Evolutionary conservation across 2,113 vertebrate genomes (phyloP).

Genomic region (Nyctibius bracteatus): DNA sequence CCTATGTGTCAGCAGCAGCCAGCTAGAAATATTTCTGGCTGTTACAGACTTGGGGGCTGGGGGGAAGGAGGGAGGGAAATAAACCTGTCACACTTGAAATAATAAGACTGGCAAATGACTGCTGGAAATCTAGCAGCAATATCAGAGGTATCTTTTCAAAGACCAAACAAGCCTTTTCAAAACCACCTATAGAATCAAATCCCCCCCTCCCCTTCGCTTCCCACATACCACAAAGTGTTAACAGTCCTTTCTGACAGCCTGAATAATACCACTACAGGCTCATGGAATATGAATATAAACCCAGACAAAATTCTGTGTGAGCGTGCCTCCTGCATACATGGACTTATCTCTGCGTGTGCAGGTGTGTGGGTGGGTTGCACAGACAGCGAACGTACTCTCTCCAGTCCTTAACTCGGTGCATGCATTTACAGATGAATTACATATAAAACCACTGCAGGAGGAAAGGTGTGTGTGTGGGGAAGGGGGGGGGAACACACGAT

Average conservation of each 20-base stretch:
- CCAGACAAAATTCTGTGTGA: background rate
- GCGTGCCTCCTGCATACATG: background rate
- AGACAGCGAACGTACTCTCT: background rate
- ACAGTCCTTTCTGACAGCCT: constrained; percentile 1
- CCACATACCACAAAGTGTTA: constrained; percentile 42
- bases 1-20: constrained; percentile 61
- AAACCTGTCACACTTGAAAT: constrained; percentile 68
- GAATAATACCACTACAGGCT: background rate
- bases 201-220: background rate
- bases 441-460: background rate
- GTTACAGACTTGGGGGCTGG: constrained; percentile 48
- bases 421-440: background rate
- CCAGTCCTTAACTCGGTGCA: background rate
- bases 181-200: constrained; percentile 34
- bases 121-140: constrained; percentile 55
- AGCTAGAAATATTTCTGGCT: constrained; percentile 69
- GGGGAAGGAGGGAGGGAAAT: background rate
- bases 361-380: background rate
- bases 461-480: background rate
- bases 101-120: constrained; percentile 69
- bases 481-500: background rate
- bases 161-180: constrained; percentile 1
- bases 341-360: background rate
- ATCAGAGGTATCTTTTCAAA: constrained; percentile 20
- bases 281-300: background rate